Percentiles rank a stretch among this genome's conserved stretches.
Evolutionary conservation across 2,797 vertebrate species (phyloP).

Genomic region (Enteromius viviparus): DNA sequence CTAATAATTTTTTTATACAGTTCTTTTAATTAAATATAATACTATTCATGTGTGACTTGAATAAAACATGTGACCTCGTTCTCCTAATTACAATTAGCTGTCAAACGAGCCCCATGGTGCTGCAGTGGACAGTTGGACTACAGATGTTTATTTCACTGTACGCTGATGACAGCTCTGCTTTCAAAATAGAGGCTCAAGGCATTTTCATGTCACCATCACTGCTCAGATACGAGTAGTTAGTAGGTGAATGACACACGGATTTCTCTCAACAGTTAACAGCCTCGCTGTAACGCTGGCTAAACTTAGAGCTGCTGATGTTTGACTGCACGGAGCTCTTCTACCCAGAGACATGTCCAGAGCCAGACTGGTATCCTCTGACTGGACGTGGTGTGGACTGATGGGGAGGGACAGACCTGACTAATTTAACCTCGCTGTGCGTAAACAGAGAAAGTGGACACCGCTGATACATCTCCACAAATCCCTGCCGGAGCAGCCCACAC

Average conservation of each 20-base stretch:
- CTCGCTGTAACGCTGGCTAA: constrained; percentile 46
- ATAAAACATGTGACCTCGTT: constrained; percentile 59
- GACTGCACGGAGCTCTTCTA: constrained; percentile 59
- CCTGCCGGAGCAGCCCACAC: constrained; percentile 49
- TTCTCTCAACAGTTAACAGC: constrained; percentile 39
- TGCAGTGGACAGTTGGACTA: constrained; percentile 73
- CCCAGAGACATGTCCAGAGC: constrained; percentile 35
- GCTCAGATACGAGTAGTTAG: background rate
- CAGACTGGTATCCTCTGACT: constrained; percentile 10
- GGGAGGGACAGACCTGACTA: constrained; percentile 45
- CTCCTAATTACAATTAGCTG: constrained; percentile 76
- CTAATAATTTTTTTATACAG: background rate
- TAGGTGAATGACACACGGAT: background rate
- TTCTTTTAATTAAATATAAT: background rate
- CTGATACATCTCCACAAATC: constrained; percentile 45
- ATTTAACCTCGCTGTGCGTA: constrained; percentile 54
- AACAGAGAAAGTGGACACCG: constrained; percentile 51
- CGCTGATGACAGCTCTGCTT: constrained; percentile 60
- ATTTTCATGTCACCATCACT: constrained; percentile 45
- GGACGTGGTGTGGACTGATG: constrained; percentile 27
- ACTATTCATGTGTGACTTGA: background rate
- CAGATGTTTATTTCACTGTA: constrained; percentile 44
- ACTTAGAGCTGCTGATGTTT: constrained; percentile 53
- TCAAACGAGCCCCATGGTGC: constrained; percentile 65
- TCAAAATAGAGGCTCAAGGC: constrained; percentile 70